Evolutionary conservation across 2,113 vertebrate genomes (phyloP).

Genomic region (Morone chrysops): DNA sequence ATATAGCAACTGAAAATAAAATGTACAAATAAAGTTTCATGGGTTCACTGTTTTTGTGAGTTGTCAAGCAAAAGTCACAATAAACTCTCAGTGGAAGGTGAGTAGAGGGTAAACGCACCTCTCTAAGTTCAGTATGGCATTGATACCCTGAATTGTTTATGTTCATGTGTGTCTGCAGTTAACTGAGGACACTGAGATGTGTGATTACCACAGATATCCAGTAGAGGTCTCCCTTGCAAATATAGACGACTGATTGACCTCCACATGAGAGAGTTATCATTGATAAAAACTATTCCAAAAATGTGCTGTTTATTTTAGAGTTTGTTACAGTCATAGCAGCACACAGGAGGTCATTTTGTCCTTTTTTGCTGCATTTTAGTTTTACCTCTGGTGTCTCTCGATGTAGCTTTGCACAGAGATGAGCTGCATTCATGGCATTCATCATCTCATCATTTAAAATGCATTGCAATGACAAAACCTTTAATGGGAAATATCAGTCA

Average conservation of each 20-base stretch:
- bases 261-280: neutral
- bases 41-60: neutral
- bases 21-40: neutral
- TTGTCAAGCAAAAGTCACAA: neutral
- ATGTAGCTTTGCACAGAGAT: neutral
- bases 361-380: no score
- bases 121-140: neutral
- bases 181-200: neutral
- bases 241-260: neutral
- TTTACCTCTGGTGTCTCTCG: neutral
- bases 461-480: neutral
- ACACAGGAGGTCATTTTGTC: no score
- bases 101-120: neutral
- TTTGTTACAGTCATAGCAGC: neutral
- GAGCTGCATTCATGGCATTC: neutral
- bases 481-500: neutral
- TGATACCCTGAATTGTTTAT: neutral
- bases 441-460: neutral
- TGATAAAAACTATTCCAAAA: neutral
- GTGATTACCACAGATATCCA: conserved; percentile 25
- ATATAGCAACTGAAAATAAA: neutral
- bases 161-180: neutral
- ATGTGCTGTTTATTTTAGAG: neutral
- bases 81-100: neutral
- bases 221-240: conserved; percentile 39